phyloP scores from a whole-genome alignment of 2,797 vertebrate genomes.

The Brotula barbata region DNA sequence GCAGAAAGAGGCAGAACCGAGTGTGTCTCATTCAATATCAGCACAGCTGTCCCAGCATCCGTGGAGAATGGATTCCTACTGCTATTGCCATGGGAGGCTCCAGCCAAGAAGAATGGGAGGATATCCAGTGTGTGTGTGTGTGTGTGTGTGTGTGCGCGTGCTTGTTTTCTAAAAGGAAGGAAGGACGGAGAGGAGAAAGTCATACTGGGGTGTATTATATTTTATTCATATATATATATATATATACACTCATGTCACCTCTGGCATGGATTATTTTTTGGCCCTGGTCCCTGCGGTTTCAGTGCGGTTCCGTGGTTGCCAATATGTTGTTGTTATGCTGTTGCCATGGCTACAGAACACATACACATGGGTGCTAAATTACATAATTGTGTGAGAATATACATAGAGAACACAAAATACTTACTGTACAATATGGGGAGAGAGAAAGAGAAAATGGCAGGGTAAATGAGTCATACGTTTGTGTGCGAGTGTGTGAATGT shows the following conservation, averaged over 20 bases:
- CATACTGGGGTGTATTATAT: conserved; percentile 46
- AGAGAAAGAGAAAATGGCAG: conserved; percentile 2
- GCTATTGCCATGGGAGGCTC: conserved; percentile 80
- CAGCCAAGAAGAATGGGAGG: conserved; percentile 83
- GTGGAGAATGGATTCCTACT: conserved; percentile 84
- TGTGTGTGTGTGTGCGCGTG: too few species aligned
- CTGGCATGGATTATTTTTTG: conserved; percentile 82
- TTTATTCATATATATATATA: conserved; percentile 66
- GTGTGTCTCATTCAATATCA: conserved; percentile 77
- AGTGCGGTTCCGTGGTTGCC: conserved; percentile 73
- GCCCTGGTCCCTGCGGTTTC: conserved; percentile 73
- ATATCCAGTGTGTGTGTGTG: conserved; percentile 81
- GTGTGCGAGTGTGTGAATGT: neutral
- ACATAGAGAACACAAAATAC: conserved; percentile 72
- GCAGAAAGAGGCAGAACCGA: conserved; percentile 73
- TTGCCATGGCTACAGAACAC: conserved; percentile 79
- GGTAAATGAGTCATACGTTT: neutral
- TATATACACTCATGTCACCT: conserved; percentile 79
- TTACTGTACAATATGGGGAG: conserved; percentile 60
- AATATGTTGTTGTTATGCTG: conserved; percentile 84
- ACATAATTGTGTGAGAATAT: conserved; percentile 82
- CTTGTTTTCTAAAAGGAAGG: conserved; percentile 67
- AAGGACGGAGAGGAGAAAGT: conserved; percentile 61
- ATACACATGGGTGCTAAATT: conserved; percentile 75
- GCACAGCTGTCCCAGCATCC: conserved; percentile 83